Evolutionary conservation across 53 echinoderm and acorn worm species (phyloP).

Genomic region (Arbacia lixula): DNA sequence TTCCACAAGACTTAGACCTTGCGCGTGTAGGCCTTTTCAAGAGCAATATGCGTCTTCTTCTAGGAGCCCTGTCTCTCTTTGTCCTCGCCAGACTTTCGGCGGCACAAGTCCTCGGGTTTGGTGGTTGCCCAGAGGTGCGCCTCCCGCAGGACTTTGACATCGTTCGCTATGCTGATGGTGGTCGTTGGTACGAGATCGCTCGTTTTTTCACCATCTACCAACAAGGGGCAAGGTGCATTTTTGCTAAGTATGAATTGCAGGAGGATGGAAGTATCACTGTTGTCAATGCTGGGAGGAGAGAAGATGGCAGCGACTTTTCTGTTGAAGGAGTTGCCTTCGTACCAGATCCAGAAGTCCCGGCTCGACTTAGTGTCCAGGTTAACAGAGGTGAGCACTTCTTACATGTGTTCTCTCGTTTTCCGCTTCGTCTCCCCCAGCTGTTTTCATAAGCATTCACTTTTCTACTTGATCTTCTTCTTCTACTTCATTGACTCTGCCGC

Average conservation of each 20-base stretch:
- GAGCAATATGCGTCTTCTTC: background rate
- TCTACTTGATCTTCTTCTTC: too few species aligned
- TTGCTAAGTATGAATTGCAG: background rate
- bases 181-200: slow-evolving; percentile 30
- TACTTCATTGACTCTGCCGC: too few species aligned
- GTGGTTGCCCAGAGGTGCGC: slow-evolving; percentile 14
- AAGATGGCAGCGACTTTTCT: background rate
- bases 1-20: too few species aligned
- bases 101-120: slow-evolving; percentile 25
- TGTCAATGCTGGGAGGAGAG: background rate
- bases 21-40: too few species aligned
- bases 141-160: slow-evolving; percentile 1
- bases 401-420: too few species aligned
- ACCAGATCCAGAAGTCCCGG: background rate
- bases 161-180: slow-evolving; percentile 1
- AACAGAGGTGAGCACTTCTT: background rate
- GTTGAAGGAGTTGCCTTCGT: background rate
- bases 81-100: slow-evolving; percentile 13
- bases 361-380: slow-evolving; percentile 2
- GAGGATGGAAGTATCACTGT: slow-evolving; percentile 11
- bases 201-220: slow-evolving; percentile 15
- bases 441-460: too few species aligned
- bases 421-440: too few species aligned
- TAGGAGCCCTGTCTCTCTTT: background rate
- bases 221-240: background rate